A percentile compares a stretch with the other conserved stretches of the same genome.
Conservation (phyloP, 2,113 vertebrate genomes). For the Aramus guarauna region DNA sequence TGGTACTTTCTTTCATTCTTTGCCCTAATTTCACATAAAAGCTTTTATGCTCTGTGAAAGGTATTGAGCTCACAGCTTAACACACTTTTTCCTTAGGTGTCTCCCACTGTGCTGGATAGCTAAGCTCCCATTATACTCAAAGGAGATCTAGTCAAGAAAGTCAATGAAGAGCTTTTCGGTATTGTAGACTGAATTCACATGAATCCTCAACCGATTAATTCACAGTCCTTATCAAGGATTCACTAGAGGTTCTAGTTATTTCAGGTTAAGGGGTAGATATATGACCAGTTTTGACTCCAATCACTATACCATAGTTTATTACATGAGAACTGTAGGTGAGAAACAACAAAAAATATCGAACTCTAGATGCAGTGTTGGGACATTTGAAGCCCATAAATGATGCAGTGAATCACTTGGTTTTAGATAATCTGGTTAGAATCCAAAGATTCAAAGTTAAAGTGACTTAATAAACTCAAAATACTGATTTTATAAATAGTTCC, state of each 20-base stretch:
- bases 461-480: neutral
- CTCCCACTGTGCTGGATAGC: neutral
- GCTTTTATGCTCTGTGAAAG: neutral
- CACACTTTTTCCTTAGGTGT: neutral
- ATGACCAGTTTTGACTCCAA: neutral
- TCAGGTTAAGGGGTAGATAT: neutral
- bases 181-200: neutral
- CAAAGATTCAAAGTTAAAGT: neutral
- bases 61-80: neutral
- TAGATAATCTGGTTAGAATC: neutral
- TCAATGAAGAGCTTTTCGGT: neutral
- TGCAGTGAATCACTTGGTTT: neutral
- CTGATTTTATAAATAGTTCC: neutral
- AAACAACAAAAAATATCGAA: neutral
- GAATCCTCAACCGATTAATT: neutral
- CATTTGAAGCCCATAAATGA: neutral
- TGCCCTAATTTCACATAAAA: neutral
- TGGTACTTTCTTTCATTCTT: neutral
- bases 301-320: neutral
- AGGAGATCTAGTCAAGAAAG: neutral
- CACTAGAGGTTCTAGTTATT: neutral
- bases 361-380: neutral
- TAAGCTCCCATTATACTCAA: neutral
- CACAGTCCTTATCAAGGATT: neutral
- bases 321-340: neutral